phyloP scores from a whole-genome alignment of 2,888 invertebrate genomes.

The Halictus quadricinctus region DNA sequence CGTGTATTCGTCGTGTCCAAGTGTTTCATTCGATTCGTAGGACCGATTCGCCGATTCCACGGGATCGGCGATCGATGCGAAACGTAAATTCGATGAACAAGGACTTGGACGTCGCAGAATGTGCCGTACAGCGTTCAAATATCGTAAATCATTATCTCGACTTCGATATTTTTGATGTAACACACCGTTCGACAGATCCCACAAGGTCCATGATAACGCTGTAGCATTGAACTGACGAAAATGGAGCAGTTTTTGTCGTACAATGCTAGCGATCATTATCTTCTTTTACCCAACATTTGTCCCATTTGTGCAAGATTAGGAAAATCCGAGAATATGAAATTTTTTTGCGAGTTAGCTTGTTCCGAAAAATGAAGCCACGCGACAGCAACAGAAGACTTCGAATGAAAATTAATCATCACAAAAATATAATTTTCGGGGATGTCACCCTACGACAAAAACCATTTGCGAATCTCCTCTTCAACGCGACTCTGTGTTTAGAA shows the following conservation, averaged over 20 bases:
- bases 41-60: too few relatives aligned
- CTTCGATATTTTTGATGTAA: not conserved
- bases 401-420: not conserved
- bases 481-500: conserved; percentile 36
- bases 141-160: not conserved
- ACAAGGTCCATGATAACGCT: conserved; percentile 32
- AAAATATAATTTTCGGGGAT: not conserved
- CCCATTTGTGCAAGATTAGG: too few relatives aligned
- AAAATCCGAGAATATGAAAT: too few relatives aligned
- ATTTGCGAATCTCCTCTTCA: conserved; percentile 24
- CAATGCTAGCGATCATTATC: not conserved
- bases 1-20: conserved; percentile 53
- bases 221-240: conserved; percentile 1
- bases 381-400: not conserved
- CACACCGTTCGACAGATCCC: conserved; percentile 24
- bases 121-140: conserved; percentile 20
- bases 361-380: not conserved
- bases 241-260: conserved; percentile 11
- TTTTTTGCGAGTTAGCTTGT: not conserved
- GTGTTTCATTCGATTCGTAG: conserved; percentile 9
- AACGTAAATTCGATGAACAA: conserved; percentile 55
- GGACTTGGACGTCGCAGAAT: conserved; percentile 5
- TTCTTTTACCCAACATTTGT: not conserved
- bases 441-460: conserved; percentile 16
- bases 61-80: not conserved